These are phyloP conservation scores for Aricia artaxerxes DNA, from an alignment of 2,888 invertebrate species.

Conservation along the genomic window DNA sequence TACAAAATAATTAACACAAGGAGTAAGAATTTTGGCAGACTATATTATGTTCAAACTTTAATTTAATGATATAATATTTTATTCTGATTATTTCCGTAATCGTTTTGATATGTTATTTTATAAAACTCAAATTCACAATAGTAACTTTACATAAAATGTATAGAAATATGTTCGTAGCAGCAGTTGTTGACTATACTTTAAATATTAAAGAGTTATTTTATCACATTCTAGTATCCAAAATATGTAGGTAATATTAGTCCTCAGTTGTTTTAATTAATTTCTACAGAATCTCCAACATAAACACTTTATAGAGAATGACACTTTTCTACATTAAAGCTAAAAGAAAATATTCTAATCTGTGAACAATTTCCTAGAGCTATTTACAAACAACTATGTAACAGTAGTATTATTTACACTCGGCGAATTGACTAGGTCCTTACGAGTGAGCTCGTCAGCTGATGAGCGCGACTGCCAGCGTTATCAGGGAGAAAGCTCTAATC, in stretches of 20 bases:
- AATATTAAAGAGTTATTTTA: background rate
- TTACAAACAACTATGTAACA: slow-evolving; percentile 18
- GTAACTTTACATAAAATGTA: background rate
- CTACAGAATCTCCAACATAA: background rate
- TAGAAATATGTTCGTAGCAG: background rate
- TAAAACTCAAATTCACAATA: background rate
- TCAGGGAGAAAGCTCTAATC: slow-evolving; percentile 48
- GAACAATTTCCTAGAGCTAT: slow-evolving; percentile 16
- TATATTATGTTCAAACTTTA: background rate
- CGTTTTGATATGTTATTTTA: background rate
- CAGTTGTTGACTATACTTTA: background rate
- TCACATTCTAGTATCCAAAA: background rate
- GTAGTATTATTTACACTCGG: slow-evolving; percentile 20
- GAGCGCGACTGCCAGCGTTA: slow-evolving; percentile 51
- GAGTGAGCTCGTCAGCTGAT: slow-evolving; percentile 61
- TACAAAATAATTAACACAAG: background rate
- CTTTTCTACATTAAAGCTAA: slow-evolving; percentile 2
- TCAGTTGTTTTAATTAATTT: background rate
- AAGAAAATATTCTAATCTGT: slow-evolving; percentile 1
- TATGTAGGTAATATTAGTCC: background rate
- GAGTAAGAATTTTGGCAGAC: slow-evolving; percentile 17
- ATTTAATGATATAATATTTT: background rate
- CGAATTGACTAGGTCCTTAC: background rate
- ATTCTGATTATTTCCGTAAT: background rate
- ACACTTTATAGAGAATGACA: background rate